These are phyloP conservation scores for Hecatera dysodea DNA, from an alignment of 2,888 invertebrate species.

Conservation along the genomic window DNA sequence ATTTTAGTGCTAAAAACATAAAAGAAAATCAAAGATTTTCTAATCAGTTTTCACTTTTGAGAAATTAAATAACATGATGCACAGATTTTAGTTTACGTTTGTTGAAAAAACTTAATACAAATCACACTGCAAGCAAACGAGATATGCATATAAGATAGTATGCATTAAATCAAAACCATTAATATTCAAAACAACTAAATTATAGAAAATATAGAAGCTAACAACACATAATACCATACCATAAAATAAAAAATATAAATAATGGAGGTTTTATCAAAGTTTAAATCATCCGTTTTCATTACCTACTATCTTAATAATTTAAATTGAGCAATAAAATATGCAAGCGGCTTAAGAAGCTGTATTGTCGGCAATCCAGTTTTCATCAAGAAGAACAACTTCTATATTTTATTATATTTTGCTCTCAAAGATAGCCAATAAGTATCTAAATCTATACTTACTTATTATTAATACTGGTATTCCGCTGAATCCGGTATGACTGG, in stretches of 20 bases:
- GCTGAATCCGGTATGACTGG: no score
- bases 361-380: conserved; percentile 21
- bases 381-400: neutral
- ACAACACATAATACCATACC: conserved; percentile 17
- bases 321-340: conserved; percentile 43
- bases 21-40: neutral
- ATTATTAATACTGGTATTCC: no score
- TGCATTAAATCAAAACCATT: conserved; percentile 20
- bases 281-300: conserved; percentile 22
- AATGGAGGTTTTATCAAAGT: conserved; percentile 32
- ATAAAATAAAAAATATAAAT: conserved; percentile 21
- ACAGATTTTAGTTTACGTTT: neutral
- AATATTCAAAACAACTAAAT: conserved; percentile 7
- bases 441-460: neutral
- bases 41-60: conserved; percentile 41
- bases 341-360: neutral
- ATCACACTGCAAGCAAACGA: conserved; percentile 7
- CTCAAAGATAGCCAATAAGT: neutral
- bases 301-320: conserved; percentile 24
- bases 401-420: neutral
- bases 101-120: neutral
- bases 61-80: conserved; percentile 7
- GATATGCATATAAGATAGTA: conserved; percentile 3
- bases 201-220: conserved; percentile 18
- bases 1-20: neutral